Evolutionary conservation across 1,140 invertebrate species (phyloP), one percentile per base, ranked within the genome.

Genomic region (Campoletis sonorensis): DNA sequence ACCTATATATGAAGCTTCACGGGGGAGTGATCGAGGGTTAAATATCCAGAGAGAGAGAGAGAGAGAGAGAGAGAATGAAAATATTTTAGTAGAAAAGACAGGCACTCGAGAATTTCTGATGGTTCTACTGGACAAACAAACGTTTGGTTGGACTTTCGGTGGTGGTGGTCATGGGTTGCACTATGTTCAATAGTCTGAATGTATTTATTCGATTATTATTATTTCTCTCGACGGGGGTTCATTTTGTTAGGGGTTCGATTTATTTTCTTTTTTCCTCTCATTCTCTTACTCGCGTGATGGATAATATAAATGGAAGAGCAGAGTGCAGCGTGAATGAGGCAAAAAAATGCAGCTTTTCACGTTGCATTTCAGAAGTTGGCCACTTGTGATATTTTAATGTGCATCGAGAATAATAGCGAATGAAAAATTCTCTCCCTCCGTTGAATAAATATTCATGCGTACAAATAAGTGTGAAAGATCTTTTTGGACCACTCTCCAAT

Each of bases 251-350:
- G 40, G 21, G 40, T 49, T 73, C 71, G 71, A 73, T 51, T 49
- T 73, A 73, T 73, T 73, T 40, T 37, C 18, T 13, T 45, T 45
- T 45, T 45, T n/a, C n/a, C 40, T 45, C 40, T 45, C 40, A 45
- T 45, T 45, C 40, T 45, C 8, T 45, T 11, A 45, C 40, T 58
- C 54, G 51, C 70, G 15, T 51, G 71, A 73, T 51, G 70, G 70
- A 73, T 73, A 37, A 21, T 7, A 72, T 72, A 72, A 72, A 18
- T 51, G 71, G 37, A 71, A 16, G 68, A 71, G 30, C 13, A n/a
- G n/a, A n/a, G n/a, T n/a, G n/a, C n/a, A n/a, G 11, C 13, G 40
- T 45, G 40, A 45, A 45, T 13, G 40, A 45, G 40, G 40, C 40
- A 13, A 45, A 45, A 45, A 45, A 10, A 13, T 13, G 40, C 8